A percentile compares a stretch with the other conserved stretches of the same genome.
phyloP scores from a whole-genome alignment of 2,888 invertebrate species.

The Noctua janthe region DNA sequence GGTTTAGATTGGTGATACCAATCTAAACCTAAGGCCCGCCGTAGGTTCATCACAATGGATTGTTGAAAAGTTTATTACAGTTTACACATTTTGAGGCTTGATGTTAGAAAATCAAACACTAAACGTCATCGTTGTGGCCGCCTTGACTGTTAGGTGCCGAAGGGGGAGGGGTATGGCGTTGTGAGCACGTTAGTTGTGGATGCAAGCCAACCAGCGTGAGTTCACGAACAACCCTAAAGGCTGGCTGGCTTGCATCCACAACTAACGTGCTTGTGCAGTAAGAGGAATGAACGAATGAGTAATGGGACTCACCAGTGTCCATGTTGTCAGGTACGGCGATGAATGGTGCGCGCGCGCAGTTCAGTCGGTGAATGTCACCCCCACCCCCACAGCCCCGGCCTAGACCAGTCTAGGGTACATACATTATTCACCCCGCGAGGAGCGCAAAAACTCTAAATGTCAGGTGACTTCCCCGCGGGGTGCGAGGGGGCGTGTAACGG shows the following conservation, averaged over 20 bases:
- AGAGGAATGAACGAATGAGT: slow-evolving; percentile 21
- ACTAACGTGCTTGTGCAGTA: background rate
- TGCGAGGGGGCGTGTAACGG: slow-evolving; percentile 70
- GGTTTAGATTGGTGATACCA: no score
- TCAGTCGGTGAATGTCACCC: slow-evolving; percentile 45
- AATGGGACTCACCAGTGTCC: slow-evolving; percentile 79
- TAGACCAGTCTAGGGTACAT: slow-evolving; percentile 70
- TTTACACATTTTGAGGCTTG: background rate
- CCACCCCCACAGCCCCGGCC: slow-evolving; percentile 63
- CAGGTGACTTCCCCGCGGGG: slow-evolving; percentile 70
- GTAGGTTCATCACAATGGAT: background rate
- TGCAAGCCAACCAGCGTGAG: background rate
- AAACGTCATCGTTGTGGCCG: background rate
- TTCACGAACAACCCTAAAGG: background rate
- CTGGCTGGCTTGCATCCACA: background rate
- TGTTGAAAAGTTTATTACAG: slow-evolving; percentile 1
- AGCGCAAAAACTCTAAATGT: slow-evolving; percentile 82
- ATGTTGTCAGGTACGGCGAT: slow-evolving; percentile 68
- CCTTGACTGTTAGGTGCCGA: background rate
- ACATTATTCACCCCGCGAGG: slow-evolving; percentile 75
- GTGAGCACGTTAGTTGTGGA: background rate
- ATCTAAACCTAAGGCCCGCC: no score
- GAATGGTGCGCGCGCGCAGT: slow-evolving; percentile 68
- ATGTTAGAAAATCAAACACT: background rate
- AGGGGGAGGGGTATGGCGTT: background rate